These are phyloP conservation scores for Cabera pusaria DNA, from an alignment of 2,888 invertebrate genomes.

Conservation along the genomic window DNA sequence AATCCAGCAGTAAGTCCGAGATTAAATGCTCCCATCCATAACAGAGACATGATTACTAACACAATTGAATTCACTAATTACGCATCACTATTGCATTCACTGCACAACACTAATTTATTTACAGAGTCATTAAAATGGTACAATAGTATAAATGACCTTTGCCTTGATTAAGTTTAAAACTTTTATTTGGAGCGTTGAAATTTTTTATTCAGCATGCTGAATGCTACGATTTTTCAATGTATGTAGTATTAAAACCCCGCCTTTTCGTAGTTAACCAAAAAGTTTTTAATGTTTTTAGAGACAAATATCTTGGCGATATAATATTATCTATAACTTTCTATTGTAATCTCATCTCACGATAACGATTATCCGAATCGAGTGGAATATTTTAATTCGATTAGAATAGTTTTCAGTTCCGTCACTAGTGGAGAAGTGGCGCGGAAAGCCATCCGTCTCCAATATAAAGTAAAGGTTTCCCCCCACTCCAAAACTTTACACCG, in stretches of 20 bases:
- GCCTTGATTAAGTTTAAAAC: background rate
- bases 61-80: no score
- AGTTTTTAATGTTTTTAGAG: no score
- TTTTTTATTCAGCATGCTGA: no score
- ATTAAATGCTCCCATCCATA: conserved; percentile 86
- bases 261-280: no score
- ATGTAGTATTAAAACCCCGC: no score
- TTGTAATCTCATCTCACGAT: background rate
- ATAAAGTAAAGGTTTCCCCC: conserved; percentile 60
- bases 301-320: background rate
- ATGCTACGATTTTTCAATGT: no score
- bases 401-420: conserved; percentile 32
- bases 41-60: conserved; percentile 78
- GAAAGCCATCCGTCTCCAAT: conserved; percentile 49
- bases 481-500: conserved; percentile 38
- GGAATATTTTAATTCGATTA: conserved; percentile 5
- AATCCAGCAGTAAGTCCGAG: conserved; percentile 85
- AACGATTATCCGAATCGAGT: conserved; percentile 7
- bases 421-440: conserved; percentile 53
- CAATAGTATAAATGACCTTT: no score
- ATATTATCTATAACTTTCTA: background rate
- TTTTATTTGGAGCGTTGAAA: no score
- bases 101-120: background rate
- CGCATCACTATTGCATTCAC: background rate
- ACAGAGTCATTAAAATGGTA: no score